Conservation (phyloP, 2,113 vertebrate genomes). For the Rousettus leschenaultii region DNA sequence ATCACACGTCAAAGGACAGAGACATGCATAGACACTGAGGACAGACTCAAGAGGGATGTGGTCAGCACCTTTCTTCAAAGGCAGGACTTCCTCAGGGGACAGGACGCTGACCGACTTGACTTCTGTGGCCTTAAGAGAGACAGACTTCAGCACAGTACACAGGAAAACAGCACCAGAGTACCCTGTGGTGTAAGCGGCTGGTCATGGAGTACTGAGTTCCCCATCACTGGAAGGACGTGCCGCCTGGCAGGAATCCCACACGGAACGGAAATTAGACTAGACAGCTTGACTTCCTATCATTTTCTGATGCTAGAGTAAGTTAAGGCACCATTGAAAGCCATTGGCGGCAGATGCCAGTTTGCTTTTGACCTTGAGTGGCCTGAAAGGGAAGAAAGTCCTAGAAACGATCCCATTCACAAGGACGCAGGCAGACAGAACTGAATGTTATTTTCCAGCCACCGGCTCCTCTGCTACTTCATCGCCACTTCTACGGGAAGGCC, state of each 20-base stretch:
- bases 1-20: background rate
- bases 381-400: background rate
- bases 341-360: background rate
- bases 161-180: background rate
- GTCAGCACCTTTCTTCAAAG: background rate
- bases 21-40: background rate
- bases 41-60: background rate
- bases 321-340: background rate
- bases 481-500: background rate
- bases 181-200: fast-evolving
- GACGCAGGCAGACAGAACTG: background rate
- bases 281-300: background rate
- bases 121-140: background rate
- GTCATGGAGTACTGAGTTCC: background rate
- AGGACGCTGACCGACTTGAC: background rate
- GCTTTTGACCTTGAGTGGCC: background rate
- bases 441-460: background rate
- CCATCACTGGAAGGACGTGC: background rate
- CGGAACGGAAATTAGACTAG: background rate
- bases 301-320: background rate
- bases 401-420: background rate
- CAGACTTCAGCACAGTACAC: background rate
- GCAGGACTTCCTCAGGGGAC: background rate
- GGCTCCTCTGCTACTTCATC: fast-evolving
- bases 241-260: background rate